Evolutionary conservation across 2,113 vertebrate species (phyloP).

Genomic region (Ammodytes marinus): DNA sequence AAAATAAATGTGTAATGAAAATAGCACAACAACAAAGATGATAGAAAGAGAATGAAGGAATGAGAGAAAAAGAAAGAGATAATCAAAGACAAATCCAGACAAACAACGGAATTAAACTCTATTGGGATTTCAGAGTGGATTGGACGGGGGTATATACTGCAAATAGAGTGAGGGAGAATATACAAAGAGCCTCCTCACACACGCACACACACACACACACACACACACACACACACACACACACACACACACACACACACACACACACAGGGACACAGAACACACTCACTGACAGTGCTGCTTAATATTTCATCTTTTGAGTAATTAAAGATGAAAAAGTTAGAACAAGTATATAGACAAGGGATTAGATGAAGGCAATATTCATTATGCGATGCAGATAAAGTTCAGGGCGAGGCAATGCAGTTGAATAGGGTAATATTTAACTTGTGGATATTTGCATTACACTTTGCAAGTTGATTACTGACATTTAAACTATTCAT

Average conservation of each 20-base stretch:
- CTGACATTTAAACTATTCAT: too few relatives aligned
- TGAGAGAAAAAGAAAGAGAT: background rate
- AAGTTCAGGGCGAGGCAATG: too few relatives aligned
- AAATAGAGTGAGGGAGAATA: background rate
- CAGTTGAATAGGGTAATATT: too few relatives aligned
- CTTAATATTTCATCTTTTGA: background rate
- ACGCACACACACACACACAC: background rate
- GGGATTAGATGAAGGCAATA: background rate
- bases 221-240: too few relatives aligned
- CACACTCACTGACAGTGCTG: background rate
- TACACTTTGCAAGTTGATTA: too few relatives aligned
- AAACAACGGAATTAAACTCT: background rate
- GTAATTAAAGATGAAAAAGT: background rate
- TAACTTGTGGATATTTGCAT: too few relatives aligned
- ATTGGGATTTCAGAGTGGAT: background rate
- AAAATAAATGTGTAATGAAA: slow-evolving; percentile 14
- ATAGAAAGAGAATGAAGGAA: background rate
- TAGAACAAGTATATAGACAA: background rate
- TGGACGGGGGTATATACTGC: too few relatives aligned
- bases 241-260: too few relatives aligned
- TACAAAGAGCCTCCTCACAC: background rate
- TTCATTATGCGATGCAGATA: too few relatives aligned
- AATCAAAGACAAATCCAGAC: background rate
- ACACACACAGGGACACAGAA: background rate
- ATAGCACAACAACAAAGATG: background rate